Evolutionary conservation across 2,797 vertebrate species (phyloP), one percentile per base, ranked within the genome.

Genomic region (Sciaenops ocellatus): DNA sequence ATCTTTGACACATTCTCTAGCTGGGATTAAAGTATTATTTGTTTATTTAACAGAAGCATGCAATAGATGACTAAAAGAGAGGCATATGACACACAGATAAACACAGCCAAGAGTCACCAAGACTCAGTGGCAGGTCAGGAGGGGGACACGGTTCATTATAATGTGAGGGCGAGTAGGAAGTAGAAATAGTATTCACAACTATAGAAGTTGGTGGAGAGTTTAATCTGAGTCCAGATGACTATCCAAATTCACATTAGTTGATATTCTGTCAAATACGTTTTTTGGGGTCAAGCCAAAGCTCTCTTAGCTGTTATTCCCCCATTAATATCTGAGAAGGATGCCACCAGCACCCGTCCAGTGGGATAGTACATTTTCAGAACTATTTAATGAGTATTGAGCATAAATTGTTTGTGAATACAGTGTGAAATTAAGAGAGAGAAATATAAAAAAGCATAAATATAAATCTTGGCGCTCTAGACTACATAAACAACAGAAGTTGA

Each of bases 381-480:
- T 30, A 28, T 55, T 69, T 51, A 59, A 60, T 50, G n/a, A 78
- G 16, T 28, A 6, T 51, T 1, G 17, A 68, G 16, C 10, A 76
- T 18, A 52, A 77, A 72, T 56, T 0, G 4, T 2, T 20, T 26
- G 17, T 54, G 24, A 73, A 63, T 9, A 60, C 9, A 51, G 28
- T 57, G 83, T 79, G 88, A 93, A 86, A 83, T 60, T 86, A 89
- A 93, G 7, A 9, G 1, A 11, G 8, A 52, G 5, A 90, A 92
- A 92, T 87, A 9, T 85, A 87, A 95, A 95, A 95, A 85, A 93
- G 89, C 79, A 90, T 85, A 89, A 92, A 93, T 96, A 96, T 95
- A 95, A 95, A 97, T 94, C 95, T 96, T 96, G 93, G 94, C 92
- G 95, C 93, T 96, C 95, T 95, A 95, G 94, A 93, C 92, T 90